Conservation (phyloP, 2,888 invertebrate species). For the Dermolepida albohirtum region DNA sequence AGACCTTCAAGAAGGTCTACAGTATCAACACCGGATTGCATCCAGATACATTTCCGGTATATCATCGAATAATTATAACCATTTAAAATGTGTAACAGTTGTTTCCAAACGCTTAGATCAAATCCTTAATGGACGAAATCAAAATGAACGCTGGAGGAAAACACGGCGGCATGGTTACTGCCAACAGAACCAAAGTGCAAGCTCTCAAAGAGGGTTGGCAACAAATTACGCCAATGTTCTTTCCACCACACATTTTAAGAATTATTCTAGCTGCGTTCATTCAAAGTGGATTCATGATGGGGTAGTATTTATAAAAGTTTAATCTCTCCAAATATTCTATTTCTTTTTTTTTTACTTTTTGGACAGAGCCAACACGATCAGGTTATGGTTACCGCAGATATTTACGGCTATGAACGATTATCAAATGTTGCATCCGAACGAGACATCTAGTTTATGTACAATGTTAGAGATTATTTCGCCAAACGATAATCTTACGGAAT, state of each 20-base stretch:
- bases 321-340: background rate
- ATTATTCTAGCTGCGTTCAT: conserved; percentile 74
- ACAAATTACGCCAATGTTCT: conserved; percentile 76
- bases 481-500: conserved; percentile 50
- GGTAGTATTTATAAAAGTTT: conserved; percentile 65
- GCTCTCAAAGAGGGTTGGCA: conserved; percentile 71
- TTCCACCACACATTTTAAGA: conserved; percentile 71
- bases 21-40: conserved; percentile 71
- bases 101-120: conserved; percentile 57
- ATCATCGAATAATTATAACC: background rate
- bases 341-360: conserved; percentile 53
- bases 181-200: conserved; percentile 59
- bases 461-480: conserved; percentile 66
- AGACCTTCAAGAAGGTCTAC: conserved; percentile 72
- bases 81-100: conserved; percentile 17
- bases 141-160: conserved; percentile 36
- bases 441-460: conserved; percentile 64
- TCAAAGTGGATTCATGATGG: conserved; percentile 75
- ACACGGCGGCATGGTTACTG: conserved; percentile 48
- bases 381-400: conserved; percentile 90
- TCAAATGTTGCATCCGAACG: conserved; percentile 53
- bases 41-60: conserved; percentile 72
- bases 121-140: conserved; percentile 60
- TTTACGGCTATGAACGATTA: conserved; percentile 76
- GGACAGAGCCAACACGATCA: conserved; percentile 76